Evolutionary conservation across 2,113 vertebrate genomes (phyloP).

Genomic region (Noctilio leporinus): DNA sequence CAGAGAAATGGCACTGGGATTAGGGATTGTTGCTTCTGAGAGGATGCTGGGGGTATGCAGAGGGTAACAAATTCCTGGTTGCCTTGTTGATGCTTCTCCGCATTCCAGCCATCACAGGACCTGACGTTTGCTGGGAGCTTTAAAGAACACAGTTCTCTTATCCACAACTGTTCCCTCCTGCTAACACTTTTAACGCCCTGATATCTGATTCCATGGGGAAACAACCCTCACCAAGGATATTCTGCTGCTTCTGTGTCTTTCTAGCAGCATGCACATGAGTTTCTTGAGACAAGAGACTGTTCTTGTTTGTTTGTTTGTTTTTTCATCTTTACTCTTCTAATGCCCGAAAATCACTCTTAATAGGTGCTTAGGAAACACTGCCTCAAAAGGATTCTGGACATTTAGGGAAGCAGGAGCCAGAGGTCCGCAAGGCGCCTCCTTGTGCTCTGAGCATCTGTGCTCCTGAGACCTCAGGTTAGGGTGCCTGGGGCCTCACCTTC

Average conservation of each 20-base stretch:
- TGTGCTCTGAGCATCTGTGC: neutral
- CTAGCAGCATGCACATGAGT: neutral
- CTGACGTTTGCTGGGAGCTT: neutral
- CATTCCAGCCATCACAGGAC: neutral
- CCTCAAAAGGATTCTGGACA: neutral
- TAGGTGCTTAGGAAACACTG: neutral
- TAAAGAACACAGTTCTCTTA: neutral
- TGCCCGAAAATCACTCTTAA: neutral
- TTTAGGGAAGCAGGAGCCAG: neutral
- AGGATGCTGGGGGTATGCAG: neutral
- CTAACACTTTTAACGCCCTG: neutral
- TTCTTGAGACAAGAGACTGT: neutral
- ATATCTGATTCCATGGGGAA: neutral
- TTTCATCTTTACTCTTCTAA: too few relatives aligned
- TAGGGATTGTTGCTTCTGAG: neutral
- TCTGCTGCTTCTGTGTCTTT: neutral
- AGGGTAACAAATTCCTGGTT: neutral
- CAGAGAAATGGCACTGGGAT: neutral
- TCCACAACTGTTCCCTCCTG: neutral
- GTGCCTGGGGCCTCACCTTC: neutral
- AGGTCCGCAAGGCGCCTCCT: neutral
- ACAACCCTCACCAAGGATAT: neutral
- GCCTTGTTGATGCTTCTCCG: neutral
- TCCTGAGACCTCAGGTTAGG: neutral
- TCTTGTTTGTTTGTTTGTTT: too few relatives aligned